A percentile compares a stretch with the other conserved stretches of the same genome.
Conservation (phyloP, 2,888 invertebrate species). For the Keiferia lycopersicella region DNA sequence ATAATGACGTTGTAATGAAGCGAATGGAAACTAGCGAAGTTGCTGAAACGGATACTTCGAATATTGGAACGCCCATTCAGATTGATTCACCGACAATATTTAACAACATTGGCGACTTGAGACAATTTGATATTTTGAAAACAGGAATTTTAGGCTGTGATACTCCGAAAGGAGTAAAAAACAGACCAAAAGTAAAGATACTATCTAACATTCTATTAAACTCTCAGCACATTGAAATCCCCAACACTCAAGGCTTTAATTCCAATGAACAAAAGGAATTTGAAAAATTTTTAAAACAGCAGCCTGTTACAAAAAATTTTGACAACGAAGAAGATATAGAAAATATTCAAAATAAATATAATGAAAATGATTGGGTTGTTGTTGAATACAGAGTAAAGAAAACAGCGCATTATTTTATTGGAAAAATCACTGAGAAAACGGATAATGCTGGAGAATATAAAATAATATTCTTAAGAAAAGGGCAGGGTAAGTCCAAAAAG, state of each 20-base stretch:
- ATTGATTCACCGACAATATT: conserved; percentile 13
- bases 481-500: background rate
- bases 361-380: conserved; percentile 3
- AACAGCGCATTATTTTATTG: background rate
- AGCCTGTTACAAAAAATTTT: background rate
- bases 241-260: background rate
- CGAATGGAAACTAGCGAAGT: no score
- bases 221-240: background rate
- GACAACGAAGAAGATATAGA: background rate
- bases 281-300: background rate
- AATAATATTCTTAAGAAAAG: background rate
- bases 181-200: background rate
- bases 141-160: background rate
- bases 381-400: conserved; percentile 1
- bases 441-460: background rate
- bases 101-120: conserved; percentile 2
- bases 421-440: background rate
- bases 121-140: background rate
- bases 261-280: background rate
- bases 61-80: background rate
- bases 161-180: background rate
- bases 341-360: background rate
- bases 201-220: background rate
- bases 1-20: no score
- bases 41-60: background rate